A percentile compares a stretch with the other conserved stretches of the same genome.
Conservation (phyloP, 2,888 invertebrate genomes). For the Dioctria linearis region DNA sequence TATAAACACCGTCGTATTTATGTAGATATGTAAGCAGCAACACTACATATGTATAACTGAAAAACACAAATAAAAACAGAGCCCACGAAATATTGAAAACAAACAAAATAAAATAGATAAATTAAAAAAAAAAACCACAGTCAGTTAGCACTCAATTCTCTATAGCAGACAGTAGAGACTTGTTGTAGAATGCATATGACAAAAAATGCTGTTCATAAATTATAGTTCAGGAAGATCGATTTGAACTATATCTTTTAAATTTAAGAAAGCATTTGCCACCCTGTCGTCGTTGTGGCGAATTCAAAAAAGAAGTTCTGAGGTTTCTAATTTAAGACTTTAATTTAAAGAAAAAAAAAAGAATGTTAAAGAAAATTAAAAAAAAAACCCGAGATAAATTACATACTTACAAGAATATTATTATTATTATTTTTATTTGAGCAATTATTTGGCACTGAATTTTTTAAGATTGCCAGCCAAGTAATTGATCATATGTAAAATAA, state of each 20-base stretch:
- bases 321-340: constrained; percentile 50
- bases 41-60: no score
- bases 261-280: constrained; percentile 43
- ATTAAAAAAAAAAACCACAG: neutral
- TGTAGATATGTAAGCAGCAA: no score
- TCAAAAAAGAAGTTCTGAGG: constrained; percentile 53
- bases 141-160: constrained; percentile 58
- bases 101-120: neutral
- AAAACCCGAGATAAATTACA: constrained; percentile 18
- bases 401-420: constrained; percentile 9
- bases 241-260: neutral
- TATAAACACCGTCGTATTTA: no score
- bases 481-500: constrained; percentile 41
- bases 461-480: constrained; percentile 47
- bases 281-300: constrained; percentile 47
- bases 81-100: neutral
- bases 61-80: neutral
- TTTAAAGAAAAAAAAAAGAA: constrained; percentile 45
- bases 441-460: constrained; percentile 47
- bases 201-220: constrained; percentile 43
- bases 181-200: constrained; percentile 55
- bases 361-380: constrained; percentile 14
- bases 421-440: constrained; percentile 32
- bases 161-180: constrained; percentile 59
- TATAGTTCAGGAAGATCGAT: neutral